A percentile compares a stretch with the other conserved stretches of the same genome.
Conservation (phyloP, 2,797 vertebrate species). For the Phylloscopus collybita region DNA sequence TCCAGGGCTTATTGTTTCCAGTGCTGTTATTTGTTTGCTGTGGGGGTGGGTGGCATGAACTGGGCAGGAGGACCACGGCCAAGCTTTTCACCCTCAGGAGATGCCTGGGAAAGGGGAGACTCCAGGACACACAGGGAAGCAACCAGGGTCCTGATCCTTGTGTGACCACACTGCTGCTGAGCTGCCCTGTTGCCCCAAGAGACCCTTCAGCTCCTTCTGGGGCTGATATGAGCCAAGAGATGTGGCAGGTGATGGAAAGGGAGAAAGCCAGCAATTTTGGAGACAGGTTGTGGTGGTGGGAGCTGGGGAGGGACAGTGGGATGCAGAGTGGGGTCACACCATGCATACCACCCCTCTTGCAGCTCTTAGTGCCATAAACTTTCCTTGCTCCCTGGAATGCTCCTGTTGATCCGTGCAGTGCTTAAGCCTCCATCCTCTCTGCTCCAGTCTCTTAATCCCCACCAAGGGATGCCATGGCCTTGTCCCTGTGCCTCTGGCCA, state of each 20-base stretch:
- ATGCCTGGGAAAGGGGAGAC: background rate
- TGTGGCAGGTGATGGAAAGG: background rate
- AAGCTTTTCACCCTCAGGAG: background rate
- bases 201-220: background rate
- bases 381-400: background rate
- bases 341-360: background rate
- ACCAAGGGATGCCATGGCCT: background rate
- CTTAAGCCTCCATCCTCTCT: background rate
- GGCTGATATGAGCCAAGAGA: background rate
- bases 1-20: slow-evolving; percentile 35
- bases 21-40: background rate
- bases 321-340: background rate
- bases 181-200: background rate
- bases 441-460: background rate
- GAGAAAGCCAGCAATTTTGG: background rate
- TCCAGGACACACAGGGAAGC: background rate
- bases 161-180: background rate
- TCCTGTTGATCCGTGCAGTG: background rate
- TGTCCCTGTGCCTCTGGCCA: background rate
- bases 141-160: accelerated
- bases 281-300: accelerated
- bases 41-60: background rate
- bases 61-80: background rate
- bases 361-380: background rate
- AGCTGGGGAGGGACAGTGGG: background rate